These are phyloP conservation scores for Heliconius hermathena DNA, from an alignment of 1,140 invertebrate genomes.

Conservation along the genomic window DNA sequence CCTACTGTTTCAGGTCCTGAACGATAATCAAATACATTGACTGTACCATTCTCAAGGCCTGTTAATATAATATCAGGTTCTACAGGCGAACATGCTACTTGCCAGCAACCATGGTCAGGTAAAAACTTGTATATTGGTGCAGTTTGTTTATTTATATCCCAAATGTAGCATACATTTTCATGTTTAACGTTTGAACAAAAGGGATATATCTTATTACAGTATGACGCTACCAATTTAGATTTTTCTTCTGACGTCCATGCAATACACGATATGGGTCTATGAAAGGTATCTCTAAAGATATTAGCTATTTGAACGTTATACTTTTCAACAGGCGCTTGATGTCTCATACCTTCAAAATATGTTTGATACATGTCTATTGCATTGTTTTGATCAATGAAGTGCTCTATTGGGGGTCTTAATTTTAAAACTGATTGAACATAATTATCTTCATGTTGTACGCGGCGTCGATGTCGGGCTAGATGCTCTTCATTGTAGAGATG, in stretches of 20 bases:
- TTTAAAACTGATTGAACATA: constrained; percentile 80
- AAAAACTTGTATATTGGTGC: constrained; percentile 87
- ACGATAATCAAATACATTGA: constrained; percentile 89
- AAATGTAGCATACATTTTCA: constrained; percentile 85
- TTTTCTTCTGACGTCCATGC: constrained; percentile 92
- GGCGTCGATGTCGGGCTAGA: constrained; percentile 91
- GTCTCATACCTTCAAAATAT: constrained; percentile 87
- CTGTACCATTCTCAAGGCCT: constrained; percentile 91
- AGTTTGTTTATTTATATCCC: constrained; percentile 93
- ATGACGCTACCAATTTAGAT: constrained; percentile 89
- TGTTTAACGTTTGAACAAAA: constrained; percentile 81
- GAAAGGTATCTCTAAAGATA: constrained; percentile 84
- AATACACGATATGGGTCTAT: constrained; percentile 86
- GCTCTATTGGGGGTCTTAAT: constrained; percentile 83
- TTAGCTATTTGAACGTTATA: constrained; percentile 86
- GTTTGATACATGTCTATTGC: constrained; percentile 94
- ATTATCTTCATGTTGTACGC: constrained; percentile 96
- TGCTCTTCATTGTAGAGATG: constrained; percentile 93
- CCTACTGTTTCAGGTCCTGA: constrained; percentile 82
- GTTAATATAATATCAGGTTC: constrained; percentile 90
- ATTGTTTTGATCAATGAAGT: constrained; percentile 93
- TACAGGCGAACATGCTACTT: constrained; percentile 92
- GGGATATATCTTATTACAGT: constrained; percentile 86
- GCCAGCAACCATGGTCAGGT: constrained; percentile 85
- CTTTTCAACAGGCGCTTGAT: constrained; percentile 82